Evolutionary conservation across 2,113 vertebrate genomes (phyloP).

Genomic region (Datnioides undecimradiatus): DNA sequence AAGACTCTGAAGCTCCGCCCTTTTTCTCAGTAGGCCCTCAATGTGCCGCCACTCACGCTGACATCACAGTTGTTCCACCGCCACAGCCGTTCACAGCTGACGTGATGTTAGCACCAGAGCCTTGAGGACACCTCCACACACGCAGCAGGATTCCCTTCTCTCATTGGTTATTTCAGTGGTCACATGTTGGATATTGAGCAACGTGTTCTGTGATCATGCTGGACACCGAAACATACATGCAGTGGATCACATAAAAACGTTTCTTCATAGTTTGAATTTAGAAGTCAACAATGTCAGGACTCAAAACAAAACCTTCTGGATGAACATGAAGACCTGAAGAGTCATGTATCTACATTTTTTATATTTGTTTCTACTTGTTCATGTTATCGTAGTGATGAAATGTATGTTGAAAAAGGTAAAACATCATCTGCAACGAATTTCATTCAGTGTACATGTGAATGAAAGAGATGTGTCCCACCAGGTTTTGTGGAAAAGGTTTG

Average conservation of each 20-base stretch:
- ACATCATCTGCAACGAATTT: not conserved
- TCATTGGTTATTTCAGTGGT: not conserved
- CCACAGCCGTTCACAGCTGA: not conserved
- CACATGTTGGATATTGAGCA: not conserved
- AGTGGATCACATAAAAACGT: not conserved
- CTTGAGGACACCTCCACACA: not conserved
- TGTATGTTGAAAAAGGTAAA: conserved; percentile 2
- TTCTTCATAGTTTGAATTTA: not conserved
- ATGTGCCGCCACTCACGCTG: not conserved
- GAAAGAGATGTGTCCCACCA: not conserved
- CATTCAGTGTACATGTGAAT: not conserved
- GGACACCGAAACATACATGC: not conserved
- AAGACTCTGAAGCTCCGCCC: conserved; percentile 14
- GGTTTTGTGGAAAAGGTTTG: not conserved
- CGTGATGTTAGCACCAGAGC: not conserved
- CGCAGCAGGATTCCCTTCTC: not conserved
- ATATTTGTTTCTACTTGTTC: not conserved
- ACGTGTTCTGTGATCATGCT: not conserved
- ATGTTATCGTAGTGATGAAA: not conserved
- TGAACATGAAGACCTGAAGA: not conserved
- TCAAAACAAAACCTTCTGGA: not conserved
- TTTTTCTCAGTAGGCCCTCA: not conserved
- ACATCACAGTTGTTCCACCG: not conserved
- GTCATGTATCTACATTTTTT: conserved; percentile 17
- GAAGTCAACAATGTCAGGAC: not conserved